Evolutionary conservation across 2,113 vertebrate genomes (phyloP), one percentile per base, ranked within the genome.

Genomic region (Pseudolaguvia tuberculata): DNA sequence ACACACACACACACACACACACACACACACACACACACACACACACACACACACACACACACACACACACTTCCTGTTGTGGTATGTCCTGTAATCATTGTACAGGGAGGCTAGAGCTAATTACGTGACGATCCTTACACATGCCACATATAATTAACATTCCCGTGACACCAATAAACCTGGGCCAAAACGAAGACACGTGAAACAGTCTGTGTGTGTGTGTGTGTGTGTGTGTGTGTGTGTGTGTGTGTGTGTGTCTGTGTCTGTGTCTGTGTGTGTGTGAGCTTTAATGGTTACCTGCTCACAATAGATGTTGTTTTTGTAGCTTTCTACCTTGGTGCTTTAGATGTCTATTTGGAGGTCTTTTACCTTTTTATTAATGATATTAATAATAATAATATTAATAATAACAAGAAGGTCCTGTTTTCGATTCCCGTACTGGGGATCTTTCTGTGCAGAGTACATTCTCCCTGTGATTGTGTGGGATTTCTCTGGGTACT

Each of bases 61-160:
- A n/a, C n/a, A n/a, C n/a, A n/a, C n/a, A n/a, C n/a, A n/a, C 20
- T 82, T 83, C 85, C 67, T 83, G 77, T 51, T 58, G 29, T 68
- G 69, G 83, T 58, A 52, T 71, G 67, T 80, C 83, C 88, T 87
- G 78, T 87, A 87, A 88, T 89, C 85, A 87, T 70, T 29, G 79
- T 69, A 66, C 67, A 75, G 50, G 47, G 35, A 68, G 4, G 15
- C 23, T 10, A 67, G 3, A 15, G 55, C 63, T 78, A 75, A 63
- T 79, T 78, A 77, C 81, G 73, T 65, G 14, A 47, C 72, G 77
- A 70, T 77, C 51, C 76, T 78, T 70, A 81, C 80, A 76, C 80
- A 76, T 80, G 73, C 84, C 84, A 83, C 86, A 80, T 89, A 80
- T 88, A 88, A 91, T 91, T 91, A 89, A 87, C 88, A 90, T 91